Evolutionary conservation across 2,888 invertebrate species (phyloP).

Genomic region (Macaria liturata): DNA sequence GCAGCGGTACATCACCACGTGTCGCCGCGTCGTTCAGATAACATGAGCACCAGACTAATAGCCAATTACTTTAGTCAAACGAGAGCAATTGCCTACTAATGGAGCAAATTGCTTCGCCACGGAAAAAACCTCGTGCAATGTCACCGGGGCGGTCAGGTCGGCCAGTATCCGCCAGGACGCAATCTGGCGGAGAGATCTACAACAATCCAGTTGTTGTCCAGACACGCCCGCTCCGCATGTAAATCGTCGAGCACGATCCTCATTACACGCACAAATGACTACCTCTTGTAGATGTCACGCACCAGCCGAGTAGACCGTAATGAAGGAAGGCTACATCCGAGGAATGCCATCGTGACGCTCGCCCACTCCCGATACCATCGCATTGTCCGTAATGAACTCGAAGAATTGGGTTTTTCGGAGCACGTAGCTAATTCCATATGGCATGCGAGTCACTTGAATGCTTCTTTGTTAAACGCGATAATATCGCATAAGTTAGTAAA

Average conservation of each 20-base stretch:
- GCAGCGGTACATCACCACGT: conserved; percentile 25
- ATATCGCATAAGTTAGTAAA: conserved; percentile 38
- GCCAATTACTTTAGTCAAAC: conserved; percentile 45
- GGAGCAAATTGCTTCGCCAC: conserved; percentile 44
- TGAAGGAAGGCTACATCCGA: conserved; percentile 53
- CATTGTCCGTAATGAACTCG: conserved; percentile 54
- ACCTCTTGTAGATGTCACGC: conserved; percentile 51
- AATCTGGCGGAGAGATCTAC: conserved; percentile 54
- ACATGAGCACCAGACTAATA: conserved; percentile 39
- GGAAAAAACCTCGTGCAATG: conserved; percentile 50
- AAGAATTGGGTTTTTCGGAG: conserved; percentile 57
- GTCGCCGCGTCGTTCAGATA: conserved; percentile 52
- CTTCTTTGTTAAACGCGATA: conserved; percentile 41
- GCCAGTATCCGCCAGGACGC: conserved; percentile 46
- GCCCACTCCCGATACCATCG: conserved; percentile 69
- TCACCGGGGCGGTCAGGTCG: conserved; percentile 38
- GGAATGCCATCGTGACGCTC: conserved; percentile 62
- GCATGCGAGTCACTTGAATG: conserved; percentile 52
- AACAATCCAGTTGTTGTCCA: conserved; percentile 49
- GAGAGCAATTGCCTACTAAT: conserved; percentile 53
- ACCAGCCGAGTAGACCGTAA: conserved; percentile 46
- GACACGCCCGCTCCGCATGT: conserved; percentile 46
- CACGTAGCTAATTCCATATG: conserved; percentile 41
- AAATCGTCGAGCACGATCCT: conserved; percentile 55
- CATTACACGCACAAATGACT: conserved; percentile 57